Percentiles rank a stretch among this genome's conserved stretches.
Conservation (phyloP, 1,140 invertebrate genomes). For the Phocides pigmalion region DNA sequence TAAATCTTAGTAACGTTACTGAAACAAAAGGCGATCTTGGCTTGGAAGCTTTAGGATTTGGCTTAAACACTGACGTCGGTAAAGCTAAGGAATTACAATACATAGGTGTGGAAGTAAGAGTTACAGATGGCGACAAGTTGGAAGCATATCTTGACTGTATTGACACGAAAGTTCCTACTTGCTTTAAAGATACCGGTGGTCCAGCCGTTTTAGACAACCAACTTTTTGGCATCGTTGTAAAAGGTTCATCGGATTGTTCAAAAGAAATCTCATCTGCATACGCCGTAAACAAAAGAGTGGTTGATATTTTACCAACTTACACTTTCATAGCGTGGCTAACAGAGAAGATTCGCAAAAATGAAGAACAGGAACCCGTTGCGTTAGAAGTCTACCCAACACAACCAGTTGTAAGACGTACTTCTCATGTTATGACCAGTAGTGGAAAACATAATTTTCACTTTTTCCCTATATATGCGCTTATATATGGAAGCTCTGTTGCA, state of each 20-base stretch:
- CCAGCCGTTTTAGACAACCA: constrained; percentile 65
- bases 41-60: constrained; percentile 66
- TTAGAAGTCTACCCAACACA: constrained; percentile 44
- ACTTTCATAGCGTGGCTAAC: constrained; percentile 68
- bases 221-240: constrained; percentile 60
- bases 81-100: constrained; percentile 62
- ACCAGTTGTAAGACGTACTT: constrained; percentile 35
- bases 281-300: constrained; percentile 61
- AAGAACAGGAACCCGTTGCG: constrained; percentile 34
- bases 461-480: neutral
- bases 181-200: constrained; percentile 72
- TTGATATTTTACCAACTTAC: constrained; percentile 59
- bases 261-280: constrained; percentile 62
- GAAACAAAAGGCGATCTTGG: constrained; percentile 43
- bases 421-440: constrained; percentile 38
- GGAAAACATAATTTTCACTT: constrained; percentile 13
- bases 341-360: constrained; percentile 54
- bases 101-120: constrained; percentile 58
- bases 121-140: constrained; percentile 43
- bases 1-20: constrained; percentile 62
- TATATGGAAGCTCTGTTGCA: neutral
- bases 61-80: constrained; percentile 63
- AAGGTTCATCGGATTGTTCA: constrained; percentile 61
- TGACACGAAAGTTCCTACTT: constrained; percentile 66
- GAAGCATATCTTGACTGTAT: constrained; percentile 64